Conservation (phyloP, 2,113 vertebrate species). For the Ammospiza nelsoni region DNA sequence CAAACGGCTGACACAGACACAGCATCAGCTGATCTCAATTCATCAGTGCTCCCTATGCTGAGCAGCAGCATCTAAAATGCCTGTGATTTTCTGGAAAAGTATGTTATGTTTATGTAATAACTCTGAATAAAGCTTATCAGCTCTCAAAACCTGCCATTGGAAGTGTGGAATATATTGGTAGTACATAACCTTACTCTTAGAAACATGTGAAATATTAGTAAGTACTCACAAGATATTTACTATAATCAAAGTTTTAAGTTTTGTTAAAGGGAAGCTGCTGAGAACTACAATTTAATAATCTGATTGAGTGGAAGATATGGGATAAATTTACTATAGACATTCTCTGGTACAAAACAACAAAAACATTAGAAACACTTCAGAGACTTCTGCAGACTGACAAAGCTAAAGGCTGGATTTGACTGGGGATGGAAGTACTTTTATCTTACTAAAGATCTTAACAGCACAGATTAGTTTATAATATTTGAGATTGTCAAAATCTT, state of each 20-base stretch:
- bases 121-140: slow-evolving; percentile 51
- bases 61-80: background rate
- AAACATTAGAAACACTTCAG: background rate
- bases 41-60: background rate
- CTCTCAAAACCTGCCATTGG: background rate
- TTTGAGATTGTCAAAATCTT: background rate
- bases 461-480: background rate
- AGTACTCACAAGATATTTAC: background rate
- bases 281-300: background rate
- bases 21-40: background rate
- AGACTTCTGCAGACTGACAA: background rate
- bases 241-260: background rate
- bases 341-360: background rate
- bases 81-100: background rate
- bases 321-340: background rate
- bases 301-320: background rate
- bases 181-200: background rate
- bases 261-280: background rate
- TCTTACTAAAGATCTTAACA: background rate
- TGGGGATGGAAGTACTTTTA: background rate
- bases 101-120: slow-evolving; percentile 18
- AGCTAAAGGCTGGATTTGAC: background rate
- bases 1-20: background rate
- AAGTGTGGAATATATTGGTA: background rate
- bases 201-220: background rate